Evolutionary conservation across 2,113 vertebrate species (phyloP), one percentile per base, ranked within the genome.

Genomic region (Triplophysa siluroides): DNA sequence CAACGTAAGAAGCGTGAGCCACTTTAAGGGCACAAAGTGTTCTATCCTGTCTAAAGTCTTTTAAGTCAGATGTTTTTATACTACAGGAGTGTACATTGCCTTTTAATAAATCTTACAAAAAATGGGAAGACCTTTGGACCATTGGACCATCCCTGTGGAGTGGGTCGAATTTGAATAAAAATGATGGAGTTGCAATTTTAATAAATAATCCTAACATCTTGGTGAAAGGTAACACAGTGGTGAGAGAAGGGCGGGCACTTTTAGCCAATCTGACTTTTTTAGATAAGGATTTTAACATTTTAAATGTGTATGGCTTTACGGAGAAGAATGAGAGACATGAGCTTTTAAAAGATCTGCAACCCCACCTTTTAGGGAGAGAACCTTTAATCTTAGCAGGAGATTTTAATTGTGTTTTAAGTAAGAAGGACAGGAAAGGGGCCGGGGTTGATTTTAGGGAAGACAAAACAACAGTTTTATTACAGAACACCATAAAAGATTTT

Each of bases 181-280:
- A 56, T 0, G 72, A 81, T 1, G 71, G 71, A 0, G 77, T 86
- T 0, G 80, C 66, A 1, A 58, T 84, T 60, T 50, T 86, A 24
- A 77, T 84, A 0, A 79, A 84, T 6, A 80, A 84, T 0, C 45
- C 56, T 0, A 2, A 78, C 1, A 52, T 80, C 0, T 23, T 82
- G 79, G 73, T 84, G 45, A 86, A 79, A 56, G 82, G 72, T 14
- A 78, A 71, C 56, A 84, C 69, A 0, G 80, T 84, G 74, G 74
- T 86, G 43, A 80, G 23, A 2, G 26, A 47, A 0, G 79, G 82
- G 0, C 14, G 68, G 61, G 79, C 77, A 8, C 45, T 84, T 69
- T 81, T 78, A 71, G 58, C 56, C 4, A 54, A 78, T 1, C 8
- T 85, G 60, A 23, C n/a, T 0, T 78, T 58, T 64, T 61, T 69